phyloP scores from a whole-genome alignment of 1,140 invertebrate genomes.

The Musca domestica region DNA sequence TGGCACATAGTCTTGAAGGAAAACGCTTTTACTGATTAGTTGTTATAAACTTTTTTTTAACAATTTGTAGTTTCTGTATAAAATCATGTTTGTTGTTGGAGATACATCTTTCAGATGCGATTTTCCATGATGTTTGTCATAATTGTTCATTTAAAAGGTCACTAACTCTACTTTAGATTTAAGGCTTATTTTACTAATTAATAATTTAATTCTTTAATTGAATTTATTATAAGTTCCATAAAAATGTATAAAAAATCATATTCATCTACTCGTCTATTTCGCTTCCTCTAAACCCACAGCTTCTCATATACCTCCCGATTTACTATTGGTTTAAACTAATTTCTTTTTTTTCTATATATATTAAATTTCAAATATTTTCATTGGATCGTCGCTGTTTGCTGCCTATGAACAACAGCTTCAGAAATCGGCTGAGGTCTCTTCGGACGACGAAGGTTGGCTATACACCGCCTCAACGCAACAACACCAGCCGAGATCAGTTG shows the following conservation, averaged over 20 bases:
- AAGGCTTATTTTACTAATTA: too few relatives aligned
- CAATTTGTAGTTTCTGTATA: background rate
- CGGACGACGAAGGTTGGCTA: slow-evolving; percentile 50
- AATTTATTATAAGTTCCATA: too few relatives aligned
- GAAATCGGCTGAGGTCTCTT: slow-evolving; percentile 52
- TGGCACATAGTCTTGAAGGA: too few relatives aligned
- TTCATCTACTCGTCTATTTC: background rate
- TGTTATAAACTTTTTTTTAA: too few relatives aligned
- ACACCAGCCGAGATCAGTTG: background rate
- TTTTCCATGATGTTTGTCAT: slow-evolving; percentile 39
- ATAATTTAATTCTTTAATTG: too few relatives aligned
- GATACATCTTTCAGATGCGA: slow-evolving; percentile 36
- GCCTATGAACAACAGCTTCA: slow-evolving; percentile 37
- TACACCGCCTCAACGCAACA: slow-evolving; percentile 34
- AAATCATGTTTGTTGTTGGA: background rate
- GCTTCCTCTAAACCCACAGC: slow-evolving; percentile 44
- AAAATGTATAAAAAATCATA: too few relatives aligned
- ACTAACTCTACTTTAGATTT: background rate
- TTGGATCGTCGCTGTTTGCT: background rate
- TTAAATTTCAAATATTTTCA: background rate
- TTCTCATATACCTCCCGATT: slow-evolving; percentile 26
- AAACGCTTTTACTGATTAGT: background rate
- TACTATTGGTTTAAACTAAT: slow-evolving; percentile 30
- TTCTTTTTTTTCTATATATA: slow-evolving; percentile 1
- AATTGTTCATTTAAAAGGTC: background rate